Percentiles rank a stretch among this genome's conserved stretches.
Conservation (phyloP, 2,113 vertebrate species). For the Dicrurus megarhynchus region DNA sequence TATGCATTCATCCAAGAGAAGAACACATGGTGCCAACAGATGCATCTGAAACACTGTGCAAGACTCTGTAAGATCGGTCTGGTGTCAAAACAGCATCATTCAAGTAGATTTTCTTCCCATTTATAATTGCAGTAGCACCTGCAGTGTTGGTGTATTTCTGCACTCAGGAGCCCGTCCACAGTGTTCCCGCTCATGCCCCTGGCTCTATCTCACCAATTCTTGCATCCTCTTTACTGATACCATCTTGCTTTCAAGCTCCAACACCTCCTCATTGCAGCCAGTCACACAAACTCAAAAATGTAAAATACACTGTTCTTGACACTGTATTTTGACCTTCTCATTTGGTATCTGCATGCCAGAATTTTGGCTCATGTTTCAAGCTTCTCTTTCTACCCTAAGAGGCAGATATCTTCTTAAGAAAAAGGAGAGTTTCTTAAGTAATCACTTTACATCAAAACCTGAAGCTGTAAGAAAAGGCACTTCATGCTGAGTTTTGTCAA, state of each 20-base stretch:
- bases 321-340: background rate
- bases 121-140: background rate
- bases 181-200: rapidly evolving
- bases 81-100: background rate
- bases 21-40: background rate
- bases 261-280: background rate
- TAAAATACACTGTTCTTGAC: background rate
- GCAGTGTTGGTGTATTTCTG: background rate
- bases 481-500: background rate
- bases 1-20: background rate
- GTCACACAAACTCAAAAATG: background rate
- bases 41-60: background rate
- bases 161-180: rapidly evolving
- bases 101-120: background rate
- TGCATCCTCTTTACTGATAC: background rate
- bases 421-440: background rate
- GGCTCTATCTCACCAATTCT: background rate
- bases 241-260: background rate
- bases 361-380: background rate
- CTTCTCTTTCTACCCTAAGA: background rate
- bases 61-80: background rate
- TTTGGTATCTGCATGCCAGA: background rate
- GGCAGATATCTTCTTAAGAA: background rate
- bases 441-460: background rate
- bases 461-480: background rate